A percentile compares a stretch with the other conserved stretches of the same genome.
phyloP scores from a whole-genome alignment of 2,888 invertebrate species.

The Catocala sponsa region DNA sequence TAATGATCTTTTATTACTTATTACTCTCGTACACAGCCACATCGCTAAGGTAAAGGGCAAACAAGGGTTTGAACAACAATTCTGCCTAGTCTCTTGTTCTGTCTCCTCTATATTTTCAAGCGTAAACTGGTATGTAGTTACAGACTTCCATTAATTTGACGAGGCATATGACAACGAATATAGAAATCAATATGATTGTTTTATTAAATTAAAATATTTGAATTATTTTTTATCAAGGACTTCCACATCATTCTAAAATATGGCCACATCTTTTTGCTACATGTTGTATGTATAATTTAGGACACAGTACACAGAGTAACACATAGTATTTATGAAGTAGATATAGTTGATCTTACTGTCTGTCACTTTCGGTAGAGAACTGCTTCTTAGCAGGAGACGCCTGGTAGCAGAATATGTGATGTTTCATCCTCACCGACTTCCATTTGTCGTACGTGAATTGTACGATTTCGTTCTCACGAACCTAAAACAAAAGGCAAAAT shows the following conservation, averaged over 20 bases:
- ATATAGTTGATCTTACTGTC: slow-evolving; percentile 72
- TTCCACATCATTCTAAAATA: background rate
- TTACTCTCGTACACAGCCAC: no score
- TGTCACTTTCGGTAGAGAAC: slow-evolving; percentile 93
- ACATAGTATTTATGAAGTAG: slow-evolving; percentile 17
- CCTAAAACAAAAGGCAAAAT: slow-evolving; percentile 70
- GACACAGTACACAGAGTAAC: slow-evolving; percentile 25
- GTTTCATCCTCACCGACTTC: slow-evolving; percentile 95
- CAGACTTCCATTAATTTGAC: no score
- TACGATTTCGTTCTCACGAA: slow-evolving; percentile 94
- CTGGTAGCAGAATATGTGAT: slow-evolving; percentile 96
- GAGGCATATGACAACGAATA: no score
- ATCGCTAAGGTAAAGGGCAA: no score
- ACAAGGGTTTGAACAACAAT: no score
- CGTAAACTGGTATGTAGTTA: no score
- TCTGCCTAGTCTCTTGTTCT: no score
- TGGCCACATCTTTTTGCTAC: background rate
- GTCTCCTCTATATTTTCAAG: no score
- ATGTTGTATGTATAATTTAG: background rate
- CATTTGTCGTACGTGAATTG: slow-evolving; percentile 95
- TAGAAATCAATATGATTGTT: no score
- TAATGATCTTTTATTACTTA: no score
- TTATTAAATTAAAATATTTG: no score
- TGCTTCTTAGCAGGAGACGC: slow-evolving; percentile 94
- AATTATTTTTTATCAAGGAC: no score